A percentile compares a stretch with the other conserved stretches of the same genome.
Conservation (phyloP, 1,140 invertebrate species). For the Octopus bimaculoides region DNA sequence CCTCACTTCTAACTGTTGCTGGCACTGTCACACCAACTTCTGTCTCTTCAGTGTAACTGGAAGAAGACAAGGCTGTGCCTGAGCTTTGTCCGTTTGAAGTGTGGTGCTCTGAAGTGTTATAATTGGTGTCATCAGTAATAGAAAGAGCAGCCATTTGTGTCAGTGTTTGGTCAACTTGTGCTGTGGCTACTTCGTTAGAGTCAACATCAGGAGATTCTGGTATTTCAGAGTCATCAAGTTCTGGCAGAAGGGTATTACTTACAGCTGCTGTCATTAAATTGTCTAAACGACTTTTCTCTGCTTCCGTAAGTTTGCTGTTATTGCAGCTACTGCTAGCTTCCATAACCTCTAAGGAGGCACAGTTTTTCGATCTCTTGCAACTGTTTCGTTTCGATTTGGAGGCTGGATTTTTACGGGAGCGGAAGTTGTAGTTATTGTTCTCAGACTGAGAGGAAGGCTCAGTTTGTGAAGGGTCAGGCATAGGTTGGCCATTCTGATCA, state of each 20-base stretch:
- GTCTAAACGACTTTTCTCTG: background rate
- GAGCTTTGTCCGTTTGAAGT: too few relatives aligned
- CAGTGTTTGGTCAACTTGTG: background rate
- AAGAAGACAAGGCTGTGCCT: too few relatives aligned
- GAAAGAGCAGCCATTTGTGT: background rate
- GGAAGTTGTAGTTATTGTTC: background rate
- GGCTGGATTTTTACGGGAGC: background rate
- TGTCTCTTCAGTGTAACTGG: background rate
- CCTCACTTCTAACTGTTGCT: background rate
- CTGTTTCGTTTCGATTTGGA: background rate
- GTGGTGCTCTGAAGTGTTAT: too few relatives aligned
- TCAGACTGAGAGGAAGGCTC: background rate
- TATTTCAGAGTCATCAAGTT: background rate
- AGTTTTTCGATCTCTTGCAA: background rate
- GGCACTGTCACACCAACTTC: background rate
- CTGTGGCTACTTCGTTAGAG: background rate
- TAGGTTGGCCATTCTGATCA: background rate
- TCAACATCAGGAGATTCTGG: background rate
- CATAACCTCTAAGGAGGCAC: background rate
- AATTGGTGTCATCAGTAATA: too few relatives aligned
- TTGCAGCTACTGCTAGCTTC: background rate
- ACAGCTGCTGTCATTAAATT: background rate
- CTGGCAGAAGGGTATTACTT: background rate
- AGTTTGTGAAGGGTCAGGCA: background rate
- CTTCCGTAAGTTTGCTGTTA: background rate